Conservation (phyloP, 92 coral and sea anemone species). For the Scolanthus callimorphus region DNA sequence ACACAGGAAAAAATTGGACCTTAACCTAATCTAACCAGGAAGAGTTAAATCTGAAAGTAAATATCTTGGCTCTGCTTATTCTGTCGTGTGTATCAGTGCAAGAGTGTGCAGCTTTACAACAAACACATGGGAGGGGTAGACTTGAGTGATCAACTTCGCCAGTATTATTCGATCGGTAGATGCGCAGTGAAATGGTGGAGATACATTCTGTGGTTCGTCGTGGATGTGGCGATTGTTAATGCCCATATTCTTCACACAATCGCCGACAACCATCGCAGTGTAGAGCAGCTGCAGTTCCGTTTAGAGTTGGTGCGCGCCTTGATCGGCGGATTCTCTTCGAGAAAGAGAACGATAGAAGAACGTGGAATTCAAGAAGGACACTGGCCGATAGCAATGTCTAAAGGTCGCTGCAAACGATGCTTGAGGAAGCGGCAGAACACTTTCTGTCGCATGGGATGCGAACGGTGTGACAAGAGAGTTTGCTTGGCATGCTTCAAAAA, state of each 20-base stretch:
- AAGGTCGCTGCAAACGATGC: constrained; percentile 34
- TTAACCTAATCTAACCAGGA: too few relatives aligned
- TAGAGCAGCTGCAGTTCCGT: constrained; percentile 31
- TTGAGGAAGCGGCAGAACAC: background rate
- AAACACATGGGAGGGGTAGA: constrained; percentile 55
- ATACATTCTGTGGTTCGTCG: constrained; percentile 18
- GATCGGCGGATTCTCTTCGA: constrained; percentile 25
- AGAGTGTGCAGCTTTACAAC: constrained; percentile 41
- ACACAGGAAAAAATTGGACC: too few relatives aligned
- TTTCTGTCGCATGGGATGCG: background rate
- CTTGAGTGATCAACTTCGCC: constrained; percentile 8
- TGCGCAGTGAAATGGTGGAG: constrained; percentile 23
- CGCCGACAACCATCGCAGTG: constrained; percentile 1
- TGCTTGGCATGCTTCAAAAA: background rate
- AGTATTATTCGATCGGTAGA: constrained; percentile 16
- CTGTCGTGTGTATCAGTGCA: too few relatives aligned
- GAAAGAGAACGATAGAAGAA: constrained; percentile 2
- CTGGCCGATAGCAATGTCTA: constrained; percentile 14
- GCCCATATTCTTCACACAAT: constrained; percentile 5
- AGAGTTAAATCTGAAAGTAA: too few relatives aligned
- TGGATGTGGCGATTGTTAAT: constrained; percentile 24
- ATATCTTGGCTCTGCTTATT: too few relatives aligned
- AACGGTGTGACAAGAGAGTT: background rate
- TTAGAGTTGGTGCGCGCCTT: constrained; percentile 33
- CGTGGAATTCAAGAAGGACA: constrained; percentile 25